Percentiles rank a stretch among this genome's conserved stretches.
phyloP scores from a whole-genome alignment of 2,113 vertebrate genomes.

The Pandion haliaetus region DNA sequence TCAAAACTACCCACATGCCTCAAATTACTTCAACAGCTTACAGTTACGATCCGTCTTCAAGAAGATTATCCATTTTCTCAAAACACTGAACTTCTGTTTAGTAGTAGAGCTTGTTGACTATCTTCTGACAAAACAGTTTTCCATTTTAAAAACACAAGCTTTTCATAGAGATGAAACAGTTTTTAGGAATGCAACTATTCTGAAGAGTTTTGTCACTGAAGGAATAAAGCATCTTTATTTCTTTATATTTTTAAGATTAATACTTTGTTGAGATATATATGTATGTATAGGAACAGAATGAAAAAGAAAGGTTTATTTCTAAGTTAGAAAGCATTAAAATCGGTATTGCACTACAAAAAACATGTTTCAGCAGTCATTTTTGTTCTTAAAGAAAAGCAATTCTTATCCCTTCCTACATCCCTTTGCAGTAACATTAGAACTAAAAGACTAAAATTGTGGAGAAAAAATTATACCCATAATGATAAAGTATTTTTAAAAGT shows the following conservation, averaged over 20 bases:
- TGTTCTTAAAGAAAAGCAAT: background rate
- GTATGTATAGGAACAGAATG: background rate
- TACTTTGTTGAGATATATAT: background rate
- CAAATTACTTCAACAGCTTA: background rate
- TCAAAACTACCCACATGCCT: background rate
- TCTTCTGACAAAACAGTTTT: background rate
- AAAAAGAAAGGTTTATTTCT: background rate
- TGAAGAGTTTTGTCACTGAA: background rate
- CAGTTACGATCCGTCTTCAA: background rate
- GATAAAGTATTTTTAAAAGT: background rate
- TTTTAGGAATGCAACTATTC: background rate
- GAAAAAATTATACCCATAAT: background rate
- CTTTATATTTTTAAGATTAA: background rate
- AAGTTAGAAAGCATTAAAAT: background rate
- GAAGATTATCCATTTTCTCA: background rate
- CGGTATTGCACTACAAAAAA: background rate
- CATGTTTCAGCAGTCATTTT: background rate
- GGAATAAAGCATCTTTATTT: background rate
- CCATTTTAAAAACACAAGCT: background rate
- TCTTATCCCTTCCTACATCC: background rate
- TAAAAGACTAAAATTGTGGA: background rate
- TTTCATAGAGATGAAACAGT: background rate
- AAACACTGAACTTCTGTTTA: background rate
- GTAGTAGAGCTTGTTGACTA: background rate
- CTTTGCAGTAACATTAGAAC: background rate